These are phyloP conservation scores for Acrossocheilus wenchowensis DNA, from an alignment of 2,797 vertebrate genomes.

Conservation along the genomic window DNA sequence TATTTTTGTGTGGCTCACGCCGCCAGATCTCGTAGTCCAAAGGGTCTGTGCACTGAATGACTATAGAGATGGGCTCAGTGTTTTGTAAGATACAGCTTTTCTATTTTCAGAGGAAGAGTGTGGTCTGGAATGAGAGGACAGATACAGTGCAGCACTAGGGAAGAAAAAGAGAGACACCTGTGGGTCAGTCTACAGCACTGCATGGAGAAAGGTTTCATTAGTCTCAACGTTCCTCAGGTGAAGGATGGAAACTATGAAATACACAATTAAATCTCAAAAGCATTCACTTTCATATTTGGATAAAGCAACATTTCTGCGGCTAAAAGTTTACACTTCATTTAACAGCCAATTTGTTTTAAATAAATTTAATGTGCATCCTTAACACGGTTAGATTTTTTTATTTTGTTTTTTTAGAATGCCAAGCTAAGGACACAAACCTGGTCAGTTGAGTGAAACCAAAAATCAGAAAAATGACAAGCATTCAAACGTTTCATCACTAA, in stretches of 20 bases:
- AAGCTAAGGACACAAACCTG: neutral
- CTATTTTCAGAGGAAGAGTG: slow-evolving; percentile 58
- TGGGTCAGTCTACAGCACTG: slow-evolving; percentile 72
- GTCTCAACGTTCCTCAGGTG: neutral
- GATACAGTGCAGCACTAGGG: slow-evolving; percentile 46
- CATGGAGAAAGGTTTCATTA: slow-evolving; percentile 64
- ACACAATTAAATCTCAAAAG: neutral
- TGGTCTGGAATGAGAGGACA: slow-evolving; percentile 43
- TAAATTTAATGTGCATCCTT: too few species aligned
- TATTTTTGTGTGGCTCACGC: slow-evolving; percentile 55
- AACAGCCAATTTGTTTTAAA: neutral
- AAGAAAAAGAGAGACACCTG: slow-evolving; percentile 86
- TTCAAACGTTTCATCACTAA: neutral
- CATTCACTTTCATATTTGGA: neutral
- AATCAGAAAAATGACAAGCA: neutral
- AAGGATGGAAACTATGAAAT: neutral
- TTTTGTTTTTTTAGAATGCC: neutral
- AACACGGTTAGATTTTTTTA: neutral
- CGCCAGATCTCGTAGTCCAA: slow-evolving; percentile 56
- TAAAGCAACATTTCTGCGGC: neutral
- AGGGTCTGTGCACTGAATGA: slow-evolving; percentile 54
- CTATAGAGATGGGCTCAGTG: slow-evolving; percentile 53
- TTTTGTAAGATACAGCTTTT: slow-evolving; percentile 47
- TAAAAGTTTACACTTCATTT: neutral
- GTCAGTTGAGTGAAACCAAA: neutral